Evolutionary conservation across 2,797 vertebrate genomes (phyloP).

Genomic region (Catharus ustulatus): DNA sequence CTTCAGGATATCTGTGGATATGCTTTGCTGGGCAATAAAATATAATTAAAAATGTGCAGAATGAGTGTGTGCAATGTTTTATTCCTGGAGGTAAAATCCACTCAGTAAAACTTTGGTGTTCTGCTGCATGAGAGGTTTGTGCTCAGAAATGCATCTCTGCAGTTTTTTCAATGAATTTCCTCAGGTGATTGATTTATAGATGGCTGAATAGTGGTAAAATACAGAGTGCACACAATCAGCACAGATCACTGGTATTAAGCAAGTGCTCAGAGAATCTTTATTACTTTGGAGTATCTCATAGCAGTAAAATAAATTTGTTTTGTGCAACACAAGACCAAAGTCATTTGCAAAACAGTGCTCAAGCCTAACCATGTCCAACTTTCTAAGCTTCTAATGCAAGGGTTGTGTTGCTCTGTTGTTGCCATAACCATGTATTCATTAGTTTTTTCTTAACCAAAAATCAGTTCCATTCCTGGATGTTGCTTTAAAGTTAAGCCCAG

Average conservation of each 20-base stretch:
- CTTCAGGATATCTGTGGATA: neutral
- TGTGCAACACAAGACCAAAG: neutral
- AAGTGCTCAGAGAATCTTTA: neutral
- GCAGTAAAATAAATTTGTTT: neutral
- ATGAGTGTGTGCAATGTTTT: neutral
- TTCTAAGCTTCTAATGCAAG: neutral
- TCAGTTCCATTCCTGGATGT: neutral
- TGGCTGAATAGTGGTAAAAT: slow-evolving; percentile 22
- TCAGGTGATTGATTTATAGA: slow-evolving; percentile 31
- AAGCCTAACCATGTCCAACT: neutral
- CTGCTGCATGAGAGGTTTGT: neutral
- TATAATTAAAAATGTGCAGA: neutral
- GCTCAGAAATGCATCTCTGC: slow-evolving; percentile 25
- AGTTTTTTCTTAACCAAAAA: neutral
- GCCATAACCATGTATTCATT: neutral
- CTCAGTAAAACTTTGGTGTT: neutral
- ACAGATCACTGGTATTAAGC: slow-evolving; percentile 28
- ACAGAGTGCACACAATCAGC: neutral
- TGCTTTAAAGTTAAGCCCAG: neutral
- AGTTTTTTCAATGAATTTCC: slow-evolving; percentile 38
- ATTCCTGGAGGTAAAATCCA: neutral
- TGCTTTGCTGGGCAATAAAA: neutral
- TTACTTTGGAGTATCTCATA: neutral
- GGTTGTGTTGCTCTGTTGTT: neutral
- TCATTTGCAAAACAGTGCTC: neutral